Conservation (phyloP, 1,140 invertebrate species). For the Rhizoglyphus robini region DNA sequence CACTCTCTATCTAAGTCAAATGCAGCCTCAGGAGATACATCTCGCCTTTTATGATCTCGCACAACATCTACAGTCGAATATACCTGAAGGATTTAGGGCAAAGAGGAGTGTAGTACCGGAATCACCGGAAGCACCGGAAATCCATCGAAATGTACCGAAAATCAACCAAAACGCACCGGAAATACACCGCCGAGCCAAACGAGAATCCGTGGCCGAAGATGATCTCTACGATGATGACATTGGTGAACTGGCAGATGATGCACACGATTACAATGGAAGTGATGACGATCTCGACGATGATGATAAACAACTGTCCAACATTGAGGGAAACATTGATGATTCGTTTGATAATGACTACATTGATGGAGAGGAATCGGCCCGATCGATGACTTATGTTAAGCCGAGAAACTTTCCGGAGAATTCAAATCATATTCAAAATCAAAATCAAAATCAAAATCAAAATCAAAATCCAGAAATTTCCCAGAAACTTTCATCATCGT, state of each 20-base stretch:
- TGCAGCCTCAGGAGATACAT: constrained; percentile 28
- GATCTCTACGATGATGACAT: background rate
- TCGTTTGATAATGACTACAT: background rate
- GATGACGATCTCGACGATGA: background rate
- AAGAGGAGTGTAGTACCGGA: constrained; percentile 15
- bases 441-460: too few relatives aligned
- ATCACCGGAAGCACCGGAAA: too few relatives aligned
- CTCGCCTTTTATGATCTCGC: constrained; percentile 27
- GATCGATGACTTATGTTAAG: too few relatives aligned
- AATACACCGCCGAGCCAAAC: constrained; percentile 8
- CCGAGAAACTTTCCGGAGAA: too few relatives aligned
- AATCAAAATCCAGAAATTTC: too few relatives aligned
- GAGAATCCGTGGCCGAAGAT: background rate
- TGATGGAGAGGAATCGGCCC: constrained; percentile 14
- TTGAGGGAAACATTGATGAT: too few relatives aligned
- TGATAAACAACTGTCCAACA: background rate
- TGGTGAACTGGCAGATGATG: too few relatives aligned
- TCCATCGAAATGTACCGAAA: too few relatives aligned
- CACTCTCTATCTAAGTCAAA: constrained; percentile 28
- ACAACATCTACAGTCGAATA: constrained; percentile 27
- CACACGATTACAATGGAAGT: background rate
- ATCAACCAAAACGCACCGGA: background rate
- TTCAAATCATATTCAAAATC: too few relatives aligned
- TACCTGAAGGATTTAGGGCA: constrained; percentile 19
- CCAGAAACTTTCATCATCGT: too few relatives aligned